Evolutionary conservation across 2,113 vertebrate species (phyloP), one percentile per base, ranked within the genome.

Genomic region (Semnopithecus entellus): DNA sequence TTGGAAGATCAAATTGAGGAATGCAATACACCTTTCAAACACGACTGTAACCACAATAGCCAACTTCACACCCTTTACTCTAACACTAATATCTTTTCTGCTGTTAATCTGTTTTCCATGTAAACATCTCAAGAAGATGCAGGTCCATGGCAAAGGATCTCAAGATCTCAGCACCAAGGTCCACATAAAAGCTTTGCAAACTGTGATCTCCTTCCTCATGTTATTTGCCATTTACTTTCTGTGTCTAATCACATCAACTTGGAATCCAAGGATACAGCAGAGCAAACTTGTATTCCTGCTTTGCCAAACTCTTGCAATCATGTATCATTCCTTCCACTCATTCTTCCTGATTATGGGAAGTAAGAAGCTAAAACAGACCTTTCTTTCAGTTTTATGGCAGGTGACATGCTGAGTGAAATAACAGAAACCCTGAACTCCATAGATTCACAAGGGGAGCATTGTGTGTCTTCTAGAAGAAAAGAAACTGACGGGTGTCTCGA

Each of bases 271-370:
- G 3, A 1, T 0, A 3, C 5, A 25, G 5, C 0, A 2, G 35
- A 55, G 22, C 0, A 1, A 35, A 32, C 1, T 0, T 1, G 0
- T 55, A 9, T 0, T 0, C 1, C 1, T 88, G 20, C 2, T 93
- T 27, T 75, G 3, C 0, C 1, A 55, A 2, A 16, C 25, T 30
- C 6, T 87, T 88, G 35, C 22, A 0, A 16, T 72, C 25, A 3
- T 89, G 0, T 94, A 85, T 70, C 89, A 66, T 43, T 45, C 78
- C 61, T 4, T 40, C 2, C 96, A 98, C 38, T 94, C 95, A 8
- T 79, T 52, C 45, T 17, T 94, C 13, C 50, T 97, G 59, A 97
- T 96, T 27, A 96, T 88, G 93, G 92, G 50, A 14, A 50, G 13
- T 22, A 85, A 50, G 48, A 97, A 96, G n/a, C 68, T 95, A 43